These are phyloP conservation scores for Nothobranchius furzeri DNA, from an alignment of 2,113 vertebrate species.

Conservation along the genomic window DNA sequence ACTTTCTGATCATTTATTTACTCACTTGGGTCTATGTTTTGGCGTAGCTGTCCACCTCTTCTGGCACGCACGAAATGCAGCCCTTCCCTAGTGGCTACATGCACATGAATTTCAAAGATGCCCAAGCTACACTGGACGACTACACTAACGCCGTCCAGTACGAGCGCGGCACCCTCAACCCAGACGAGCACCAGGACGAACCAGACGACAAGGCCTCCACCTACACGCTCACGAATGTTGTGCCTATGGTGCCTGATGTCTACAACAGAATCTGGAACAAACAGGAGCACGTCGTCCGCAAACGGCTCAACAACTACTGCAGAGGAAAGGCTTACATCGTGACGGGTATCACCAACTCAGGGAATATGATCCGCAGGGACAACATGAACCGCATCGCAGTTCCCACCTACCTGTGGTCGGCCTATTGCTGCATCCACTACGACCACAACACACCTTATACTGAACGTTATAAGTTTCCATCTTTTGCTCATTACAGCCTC, in stretches of 20 bases:
- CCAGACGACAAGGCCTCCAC: constrained; percentile 74
- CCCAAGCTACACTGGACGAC: constrained; percentile 72
- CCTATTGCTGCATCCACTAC: constrained; percentile 72
- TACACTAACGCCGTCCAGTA: constrained; percentile 68
- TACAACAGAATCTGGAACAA: constrained; percentile 65
- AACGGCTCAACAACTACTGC: constrained; percentile 77
- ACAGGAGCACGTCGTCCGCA: constrained; percentile 71
- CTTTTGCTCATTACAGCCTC: constrained; percentile 71
- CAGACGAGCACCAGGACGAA: constrained; percentile 70
- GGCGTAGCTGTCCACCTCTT: constrained; percentile 58
- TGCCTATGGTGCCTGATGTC: constrained; percentile 68
- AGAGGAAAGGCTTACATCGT: constrained; percentile 63
- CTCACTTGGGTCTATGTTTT: neutral
- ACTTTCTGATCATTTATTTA: neutral
- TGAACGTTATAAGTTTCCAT: constrained; percentile 72
- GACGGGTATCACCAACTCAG: constrained; percentile 67
- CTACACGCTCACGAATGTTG: constrained; percentile 77
- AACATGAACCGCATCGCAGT: constrained; percentile 71
- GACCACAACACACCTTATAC: constrained; percentile 68
- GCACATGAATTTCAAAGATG: constrained; percentile 72
- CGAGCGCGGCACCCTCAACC: constrained; percentile 70
- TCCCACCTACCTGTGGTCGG: constrained; percentile 71
- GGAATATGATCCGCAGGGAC: constrained; percentile 66
- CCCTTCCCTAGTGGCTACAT: constrained; percentile 54
- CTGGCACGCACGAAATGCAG: constrained; percentile 72